phyloP scores from a whole-genome alignment of 2,888 invertebrate genomes.

The Teleiodes luculella region DNA sequence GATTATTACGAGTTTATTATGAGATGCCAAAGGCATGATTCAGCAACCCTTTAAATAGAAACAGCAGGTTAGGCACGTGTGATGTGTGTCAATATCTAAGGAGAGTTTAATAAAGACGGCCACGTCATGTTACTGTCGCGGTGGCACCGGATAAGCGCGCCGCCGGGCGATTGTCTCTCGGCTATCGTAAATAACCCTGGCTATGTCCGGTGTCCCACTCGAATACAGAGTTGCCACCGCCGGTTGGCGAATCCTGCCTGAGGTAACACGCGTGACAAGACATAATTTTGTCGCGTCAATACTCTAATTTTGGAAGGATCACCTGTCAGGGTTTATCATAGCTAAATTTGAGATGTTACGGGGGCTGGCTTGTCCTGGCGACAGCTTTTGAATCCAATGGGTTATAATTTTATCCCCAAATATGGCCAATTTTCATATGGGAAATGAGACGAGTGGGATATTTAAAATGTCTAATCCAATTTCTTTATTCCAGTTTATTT shows the following conservation, averaged over 20 bases:
- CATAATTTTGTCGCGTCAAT: no score
- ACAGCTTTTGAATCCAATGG: conserved; percentile 23
- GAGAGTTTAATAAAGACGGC: conserved; percentile 70
- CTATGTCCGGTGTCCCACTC: conserved; percentile 66
- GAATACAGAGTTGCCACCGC: conserved; percentile 65
- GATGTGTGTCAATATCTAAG: conserved; percentile 68
- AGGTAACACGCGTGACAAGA: no score
- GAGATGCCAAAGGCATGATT: conserved; percentile 55
- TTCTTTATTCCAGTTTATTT: no score
- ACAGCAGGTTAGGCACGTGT: conserved; percentile 53
- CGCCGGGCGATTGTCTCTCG: conserved; percentile 73
- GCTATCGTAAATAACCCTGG: conserved; percentile 74
- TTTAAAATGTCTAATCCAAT: no score
- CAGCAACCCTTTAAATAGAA: conserved; percentile 57
- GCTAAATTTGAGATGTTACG: no score
- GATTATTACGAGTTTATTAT: conserved; percentile 25
- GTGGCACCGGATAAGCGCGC: conserved; percentile 73
- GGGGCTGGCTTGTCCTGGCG: conserved; percentile 55
- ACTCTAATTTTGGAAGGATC: no score
- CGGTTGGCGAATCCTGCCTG: conserved; percentile 56
- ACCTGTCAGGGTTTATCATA: no score
- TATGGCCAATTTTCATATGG: no score
- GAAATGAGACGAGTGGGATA: no score
- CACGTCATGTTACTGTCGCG: conserved; percentile 75
- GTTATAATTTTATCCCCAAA: no score